Conservation (phyloP, 2,113 vertebrate species). For the Corvus moneduloides region DNA sequence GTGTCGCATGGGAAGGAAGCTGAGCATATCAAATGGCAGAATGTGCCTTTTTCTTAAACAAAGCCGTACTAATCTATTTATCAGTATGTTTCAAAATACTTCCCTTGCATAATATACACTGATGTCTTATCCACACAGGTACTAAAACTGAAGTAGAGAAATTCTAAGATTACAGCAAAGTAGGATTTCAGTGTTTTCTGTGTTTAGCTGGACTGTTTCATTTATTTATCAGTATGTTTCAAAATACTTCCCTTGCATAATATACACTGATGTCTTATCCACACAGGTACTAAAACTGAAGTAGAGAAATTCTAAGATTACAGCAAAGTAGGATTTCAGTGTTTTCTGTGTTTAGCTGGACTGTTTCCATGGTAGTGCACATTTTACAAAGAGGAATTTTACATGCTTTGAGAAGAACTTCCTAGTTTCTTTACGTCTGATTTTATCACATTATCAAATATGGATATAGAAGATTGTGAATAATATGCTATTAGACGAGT, state of each 20-base stretch:
- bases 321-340: no score
- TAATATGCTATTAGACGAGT: not conserved
- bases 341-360: not conserved
- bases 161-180: not conserved
- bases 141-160: not conserved
- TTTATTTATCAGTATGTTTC: no score
- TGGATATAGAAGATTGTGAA: not conserved
- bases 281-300: no score
- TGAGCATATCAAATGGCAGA: not conserved
- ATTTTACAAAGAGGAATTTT: not conserved
- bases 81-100: not conserved
- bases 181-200: not conserved
- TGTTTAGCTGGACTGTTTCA: not conserved
- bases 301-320: no score
- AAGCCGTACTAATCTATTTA: not conserved
- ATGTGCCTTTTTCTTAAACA: not conserved
- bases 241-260: no score
- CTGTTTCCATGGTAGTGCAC: not conserved
- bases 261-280: no score
- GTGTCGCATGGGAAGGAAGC: accelerated
- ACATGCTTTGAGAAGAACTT: not conserved
- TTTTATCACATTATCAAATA: not conserved
- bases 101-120: not conserved
- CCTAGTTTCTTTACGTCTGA: accelerated
- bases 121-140: not conserved